Evolutionary conservation across 2,888 invertebrate genomes (phyloP).

Genomic region (Camptogramma bilineatum): DNA sequence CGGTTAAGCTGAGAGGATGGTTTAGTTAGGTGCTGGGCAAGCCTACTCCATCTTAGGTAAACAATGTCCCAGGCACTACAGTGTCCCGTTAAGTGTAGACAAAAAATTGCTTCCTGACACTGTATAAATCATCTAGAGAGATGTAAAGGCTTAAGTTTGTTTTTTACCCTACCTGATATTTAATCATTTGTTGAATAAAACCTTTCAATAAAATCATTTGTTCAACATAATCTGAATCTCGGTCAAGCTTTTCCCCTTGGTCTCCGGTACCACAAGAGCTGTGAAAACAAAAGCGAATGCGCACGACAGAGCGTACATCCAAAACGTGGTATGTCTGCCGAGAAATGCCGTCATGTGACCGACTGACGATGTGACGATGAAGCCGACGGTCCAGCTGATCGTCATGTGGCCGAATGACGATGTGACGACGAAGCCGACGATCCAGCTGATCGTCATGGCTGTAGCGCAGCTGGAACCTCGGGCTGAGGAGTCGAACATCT

Average conservation of each 20-base stretch:
- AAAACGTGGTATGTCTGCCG: slow-evolving; percentile 33
- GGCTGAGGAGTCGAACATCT: slow-evolving; percentile 45
- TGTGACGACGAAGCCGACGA: slow-evolving; percentile 25
- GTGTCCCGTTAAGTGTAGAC: no score
- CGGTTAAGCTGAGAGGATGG: no score
- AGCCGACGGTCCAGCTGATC: slow-evolving; percentile 12
- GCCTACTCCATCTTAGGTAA: no score
- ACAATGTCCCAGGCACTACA: no score
- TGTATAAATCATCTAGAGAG: no score
- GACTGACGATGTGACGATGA: slow-evolving; percentile 19
- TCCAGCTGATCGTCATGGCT: neutral
- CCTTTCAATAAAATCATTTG: slow-evolving; percentile 9
- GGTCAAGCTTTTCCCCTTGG: slow-evolving; percentile 90
- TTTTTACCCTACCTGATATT: no score
- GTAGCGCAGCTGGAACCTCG: slow-evolving; percentile 13
- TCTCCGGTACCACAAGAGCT: slow-evolving; percentile 77
- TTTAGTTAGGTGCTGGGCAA: no score
- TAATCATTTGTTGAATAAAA: no score
- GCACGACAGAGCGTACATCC: slow-evolving; percentile 28
- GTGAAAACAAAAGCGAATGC: slow-evolving; percentile 34
- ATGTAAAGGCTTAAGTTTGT: no score
- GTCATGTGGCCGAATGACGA: slow-evolving; percentile 11
- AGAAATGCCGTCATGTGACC: slow-evolving; percentile 17
- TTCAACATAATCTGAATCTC: slow-evolving; percentile 87
- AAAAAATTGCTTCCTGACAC: no score